These are phyloP conservation scores for Vombatus ursinus DNA, from an alignment of 2,113 vertebrate genomes.

Conservation along the genomic window DNA sequence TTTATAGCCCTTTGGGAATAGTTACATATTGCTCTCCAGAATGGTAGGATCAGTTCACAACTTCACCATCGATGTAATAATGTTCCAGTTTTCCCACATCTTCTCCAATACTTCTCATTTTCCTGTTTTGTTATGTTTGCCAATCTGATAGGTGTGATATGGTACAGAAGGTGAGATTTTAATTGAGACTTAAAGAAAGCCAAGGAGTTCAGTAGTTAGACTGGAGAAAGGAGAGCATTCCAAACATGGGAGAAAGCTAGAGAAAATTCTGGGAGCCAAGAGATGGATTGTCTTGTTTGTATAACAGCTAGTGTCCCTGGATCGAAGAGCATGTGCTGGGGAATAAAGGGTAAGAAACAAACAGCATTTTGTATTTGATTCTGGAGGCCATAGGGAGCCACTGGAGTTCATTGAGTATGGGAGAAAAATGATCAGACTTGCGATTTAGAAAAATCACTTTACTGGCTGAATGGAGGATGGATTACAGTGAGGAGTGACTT, in stretches of 20 bases:
- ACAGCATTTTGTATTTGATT: neutral
- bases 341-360: neutral
- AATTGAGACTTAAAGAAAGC: neutral
- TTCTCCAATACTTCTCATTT: too few relatives aligned
- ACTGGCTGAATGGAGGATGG: neutral
- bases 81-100: too few relatives aligned
- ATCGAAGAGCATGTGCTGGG: neutral
- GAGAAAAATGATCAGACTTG: neutral
- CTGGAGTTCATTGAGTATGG: neutral
- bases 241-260: neutral
- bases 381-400: neutral
- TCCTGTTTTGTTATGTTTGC: too few relatives aligned
- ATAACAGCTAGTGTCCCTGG: neutral
- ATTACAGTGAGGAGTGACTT: neutral
- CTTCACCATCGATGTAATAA: too few relatives aligned
- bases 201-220: neutral
- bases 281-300: neutral
- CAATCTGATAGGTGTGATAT: too few relatives aligned
- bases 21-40: too few relatives aligned
- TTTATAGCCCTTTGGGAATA: too few relatives aligned
- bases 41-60: too few relatives aligned
- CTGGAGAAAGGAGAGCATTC: neutral
- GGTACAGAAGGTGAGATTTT: neutral
- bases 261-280: neutral
- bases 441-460: neutral